Percentiles rank a stretch among this genome's conserved stretches.
Evolutionary conservation across 2,888 invertebrate genomes (phyloP).

Genomic region (Callosobruchus maculatus): DNA sequence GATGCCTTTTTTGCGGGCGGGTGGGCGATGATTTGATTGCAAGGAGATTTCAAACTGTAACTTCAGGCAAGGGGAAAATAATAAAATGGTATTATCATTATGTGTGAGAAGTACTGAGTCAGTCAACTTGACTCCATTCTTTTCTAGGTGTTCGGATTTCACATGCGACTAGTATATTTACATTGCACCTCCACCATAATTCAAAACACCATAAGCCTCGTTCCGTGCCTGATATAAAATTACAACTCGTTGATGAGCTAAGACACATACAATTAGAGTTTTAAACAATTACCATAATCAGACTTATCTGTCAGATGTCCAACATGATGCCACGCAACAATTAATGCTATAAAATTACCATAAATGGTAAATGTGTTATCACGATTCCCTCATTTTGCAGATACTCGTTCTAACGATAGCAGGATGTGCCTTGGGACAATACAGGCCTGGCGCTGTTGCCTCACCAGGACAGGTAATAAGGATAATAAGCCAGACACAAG

Average conservation of each 20-base stretch:
- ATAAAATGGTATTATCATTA: too few species aligned
- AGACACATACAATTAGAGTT: background rate
- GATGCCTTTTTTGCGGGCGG: too few species aligned
- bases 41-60: too few species aligned
- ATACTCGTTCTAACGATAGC: constrained; percentile 21
- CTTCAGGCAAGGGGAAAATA: too few species aligned
- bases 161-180: too few species aligned
- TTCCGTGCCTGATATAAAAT: too few species aligned
- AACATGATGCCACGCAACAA: background rate
- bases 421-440: constrained; percentile 26
- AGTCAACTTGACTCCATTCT: too few species aligned
- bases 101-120: too few species aligned
- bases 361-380: background rate
- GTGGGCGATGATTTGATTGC: too few species aligned
- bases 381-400: constrained; percentile 15
- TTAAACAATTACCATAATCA: background rate
- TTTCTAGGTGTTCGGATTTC: too few species aligned
- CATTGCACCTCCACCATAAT: background rate
- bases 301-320: background rate
- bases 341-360: background rate
- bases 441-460: constrained; percentile 17
- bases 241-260: background rate
- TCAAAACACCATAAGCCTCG: background rate
- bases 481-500: constrained; percentile 39
- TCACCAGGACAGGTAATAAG: constrained; percentile 25